Evolutionary conservation across 2,797 vertebrate species (phyloP), one percentile per base, ranked within the genome.

Genomic region (Stomatorhinus walkeri): DNA sequence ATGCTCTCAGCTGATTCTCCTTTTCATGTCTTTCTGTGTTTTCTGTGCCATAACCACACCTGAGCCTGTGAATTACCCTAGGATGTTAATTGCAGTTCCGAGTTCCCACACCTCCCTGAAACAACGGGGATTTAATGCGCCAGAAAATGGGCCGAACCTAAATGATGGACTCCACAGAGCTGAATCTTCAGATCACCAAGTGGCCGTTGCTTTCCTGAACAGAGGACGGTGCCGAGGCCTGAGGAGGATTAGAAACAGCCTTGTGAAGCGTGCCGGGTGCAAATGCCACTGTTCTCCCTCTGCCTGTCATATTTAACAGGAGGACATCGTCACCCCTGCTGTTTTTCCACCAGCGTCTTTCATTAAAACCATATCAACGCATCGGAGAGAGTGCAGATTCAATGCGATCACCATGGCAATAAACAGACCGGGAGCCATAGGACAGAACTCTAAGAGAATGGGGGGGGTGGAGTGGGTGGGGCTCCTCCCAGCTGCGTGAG

Each of bases 381-480:
- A 24, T 49, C n/a, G 22, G 48, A 14, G 83, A 52, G 14, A 49
- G 24, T 0, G 83, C 19, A 52, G 83, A 49, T 24, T 51, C 48
- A 51, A 85, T 52, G 49, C 48, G 10, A 85, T 85, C 83, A 51
- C 83, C 83, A 51, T 85, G 83, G 49, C 83, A 52, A 51, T 85
- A 85, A 85, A 85, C 83, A 85, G 83, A 52, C 4, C 0, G 5
- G 46, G 22, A 48, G 12, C 48, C 28, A 28, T 85, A 52, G 83
- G 48, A 32, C 24, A 52, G 83, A 22, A 51, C 46, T 85, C 83
- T 28, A 85, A 52, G 4, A 85, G 12, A 85, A 16, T 22, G 83
- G 83, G 14, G 28, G 14, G 68, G 32, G 72, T 36, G 28, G 28
- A 36, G 28, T 28, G 59, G 59, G 22, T 64, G 59, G 22, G 9